Evolutionary conservation across 2,113 vertebrate species (phyloP).

Genomic region (Macrotis lagotis): DNA sequence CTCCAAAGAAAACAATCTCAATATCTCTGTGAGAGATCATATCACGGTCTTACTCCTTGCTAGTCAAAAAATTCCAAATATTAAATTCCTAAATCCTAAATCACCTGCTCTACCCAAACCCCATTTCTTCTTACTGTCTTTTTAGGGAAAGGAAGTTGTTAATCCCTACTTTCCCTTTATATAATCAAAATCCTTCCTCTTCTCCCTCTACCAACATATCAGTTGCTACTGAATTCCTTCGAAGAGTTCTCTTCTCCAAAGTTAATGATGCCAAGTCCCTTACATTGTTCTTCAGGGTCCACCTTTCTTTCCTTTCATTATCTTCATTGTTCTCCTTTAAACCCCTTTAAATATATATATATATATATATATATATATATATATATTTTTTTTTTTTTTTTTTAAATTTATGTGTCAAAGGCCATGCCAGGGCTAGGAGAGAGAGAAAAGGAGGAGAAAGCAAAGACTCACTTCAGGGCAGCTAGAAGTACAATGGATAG

Average conservation of each 20-base stretch:
- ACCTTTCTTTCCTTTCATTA: background rate
- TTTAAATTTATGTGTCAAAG: background rate
- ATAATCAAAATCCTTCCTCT: background rate
- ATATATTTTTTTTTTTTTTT: no score
- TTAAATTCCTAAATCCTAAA: background rate
- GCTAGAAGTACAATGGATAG: no score
- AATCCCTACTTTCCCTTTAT: background rate
- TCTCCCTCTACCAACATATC: background rate
- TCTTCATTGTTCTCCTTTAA: background rate
- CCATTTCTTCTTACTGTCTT: background rate
- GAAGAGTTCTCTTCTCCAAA: background rate
- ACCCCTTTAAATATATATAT: background rate
- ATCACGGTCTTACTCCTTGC: background rate
- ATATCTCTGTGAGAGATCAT: background rate
- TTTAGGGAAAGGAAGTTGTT: background rate
- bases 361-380: no score
- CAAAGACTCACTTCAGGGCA: no score
- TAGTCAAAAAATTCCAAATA: background rate
- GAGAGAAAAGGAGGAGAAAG: background rate
- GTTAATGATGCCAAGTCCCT: background rate
- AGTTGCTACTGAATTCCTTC: background rate
- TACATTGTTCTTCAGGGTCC: background rate
- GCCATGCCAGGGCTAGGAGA: slow-evolving; percentile 19
- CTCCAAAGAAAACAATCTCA: background rate
- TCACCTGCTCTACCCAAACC: slow-evolving; percentile 3